A percentile compares a stretch with the other conserved stretches of the same genome.
These are phyloP conservation scores for Meteorus sp. DNA, from an alignment of 1,140 invertebrate genomes.

Conservation along the genomic window DNA sequence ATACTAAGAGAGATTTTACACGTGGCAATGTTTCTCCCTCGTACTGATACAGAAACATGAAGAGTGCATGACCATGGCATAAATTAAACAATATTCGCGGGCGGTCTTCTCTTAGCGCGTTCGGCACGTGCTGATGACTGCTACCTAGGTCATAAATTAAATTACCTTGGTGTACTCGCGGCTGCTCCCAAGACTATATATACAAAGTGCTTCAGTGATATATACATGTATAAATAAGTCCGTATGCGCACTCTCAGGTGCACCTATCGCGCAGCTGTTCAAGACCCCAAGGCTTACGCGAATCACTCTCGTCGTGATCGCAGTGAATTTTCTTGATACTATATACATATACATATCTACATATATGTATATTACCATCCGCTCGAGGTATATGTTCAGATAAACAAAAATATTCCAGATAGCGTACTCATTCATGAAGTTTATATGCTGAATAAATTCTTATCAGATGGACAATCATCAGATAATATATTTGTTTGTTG, in stretches of 20 bases:
- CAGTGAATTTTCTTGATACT: conserved; percentile 7
- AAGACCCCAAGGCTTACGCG: conserved; percentile 15
- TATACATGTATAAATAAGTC: no score
- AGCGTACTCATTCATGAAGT: background rate
- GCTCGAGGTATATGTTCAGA: background rate
- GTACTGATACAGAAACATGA: no score
- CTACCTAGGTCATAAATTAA: conserved; percentile 36
- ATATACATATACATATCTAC: background rate
- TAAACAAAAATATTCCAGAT: conserved; percentile 10
- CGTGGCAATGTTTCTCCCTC: no score
- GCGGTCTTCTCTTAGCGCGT: conserved; percentile 20
- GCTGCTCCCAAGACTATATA: conserved; percentile 6
- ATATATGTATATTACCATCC: no score
- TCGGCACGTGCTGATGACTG: conserved; percentile 37
- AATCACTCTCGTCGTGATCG: conserved; percentile 12
- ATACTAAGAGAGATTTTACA: background rate
- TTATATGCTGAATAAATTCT: background rate
- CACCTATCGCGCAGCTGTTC: conserved; percentile 32
- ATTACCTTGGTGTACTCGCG: conserved; percentile 31
- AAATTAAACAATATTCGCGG: no score
- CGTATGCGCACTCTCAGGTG: conserved; percentile 9
- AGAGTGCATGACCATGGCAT: no score
- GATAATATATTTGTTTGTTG: no score
- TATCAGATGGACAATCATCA: no score
- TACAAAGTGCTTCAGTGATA: no score